Conservation (phyloP, 2,113 vertebrate genomes). For the Istiophorus platypterus region DNA sequence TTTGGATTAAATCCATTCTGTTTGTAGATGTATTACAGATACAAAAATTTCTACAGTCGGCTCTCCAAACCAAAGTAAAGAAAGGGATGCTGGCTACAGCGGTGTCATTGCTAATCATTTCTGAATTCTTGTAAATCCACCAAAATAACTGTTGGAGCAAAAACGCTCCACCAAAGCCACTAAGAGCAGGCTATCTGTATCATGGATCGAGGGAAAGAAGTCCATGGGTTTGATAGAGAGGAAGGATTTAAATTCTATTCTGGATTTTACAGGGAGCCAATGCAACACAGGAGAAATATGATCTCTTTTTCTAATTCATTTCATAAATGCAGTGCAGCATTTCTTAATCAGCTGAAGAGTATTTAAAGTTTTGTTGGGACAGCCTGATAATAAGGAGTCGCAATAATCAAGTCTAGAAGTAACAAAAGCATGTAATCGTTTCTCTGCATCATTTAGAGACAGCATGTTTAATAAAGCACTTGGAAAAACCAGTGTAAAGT, state of each 20-base stretch:
- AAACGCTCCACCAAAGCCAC: not conserved
- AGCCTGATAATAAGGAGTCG: no score
- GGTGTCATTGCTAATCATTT: slow-evolving; percentile 6
- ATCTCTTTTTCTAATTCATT: no score
- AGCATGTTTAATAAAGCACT: not conserved
- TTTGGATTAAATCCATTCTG: slow-evolving; percentile 6
- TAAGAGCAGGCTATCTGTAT: not conserved
- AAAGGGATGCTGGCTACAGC: not conserved
- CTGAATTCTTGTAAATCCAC: not conserved
- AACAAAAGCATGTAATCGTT: no score
- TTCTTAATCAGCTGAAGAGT: no score
- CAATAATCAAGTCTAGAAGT: no score
- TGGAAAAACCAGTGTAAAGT: not conserved
- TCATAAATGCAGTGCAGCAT: no score
- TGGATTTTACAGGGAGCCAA: no score
- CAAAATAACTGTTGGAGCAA: not conserved
- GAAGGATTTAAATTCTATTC: no score
- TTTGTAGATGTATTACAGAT: not conserved
- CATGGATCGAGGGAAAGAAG: not conserved
- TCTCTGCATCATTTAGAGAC: no score
- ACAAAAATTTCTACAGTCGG: not conserved
- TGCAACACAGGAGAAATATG: no score
- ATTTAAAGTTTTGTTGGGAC: no score
- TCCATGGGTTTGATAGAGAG: not conserved
- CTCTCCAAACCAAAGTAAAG: slow-evolving; percentile 2